Evolutionary conservation across 2,113 vertebrate species (phyloP).

Genomic region (Candoia aspera): DNA sequence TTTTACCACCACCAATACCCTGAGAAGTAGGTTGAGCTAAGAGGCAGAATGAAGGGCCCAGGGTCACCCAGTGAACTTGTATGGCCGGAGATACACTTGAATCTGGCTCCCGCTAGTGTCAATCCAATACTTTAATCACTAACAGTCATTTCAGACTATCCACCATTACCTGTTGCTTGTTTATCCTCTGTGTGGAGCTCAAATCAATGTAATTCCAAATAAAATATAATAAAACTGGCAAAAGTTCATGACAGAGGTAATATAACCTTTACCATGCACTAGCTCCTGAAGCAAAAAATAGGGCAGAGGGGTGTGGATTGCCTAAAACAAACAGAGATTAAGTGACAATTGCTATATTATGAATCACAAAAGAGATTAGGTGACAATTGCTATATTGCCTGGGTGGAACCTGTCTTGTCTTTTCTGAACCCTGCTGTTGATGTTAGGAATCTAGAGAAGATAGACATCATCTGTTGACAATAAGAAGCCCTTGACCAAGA

Average conservation of each 20-base stretch:
- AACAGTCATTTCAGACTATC: not conserved
- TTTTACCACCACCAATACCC: not conserved
- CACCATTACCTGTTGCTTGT: not conserved
- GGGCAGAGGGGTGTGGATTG: not conserved
- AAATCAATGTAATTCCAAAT: not conserved
- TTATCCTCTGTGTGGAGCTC: not conserved
- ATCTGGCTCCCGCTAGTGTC: too few relatives aligned
- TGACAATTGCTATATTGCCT: not conserved
- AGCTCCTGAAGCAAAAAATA: conserved; percentile 1
- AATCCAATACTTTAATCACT: not conserved
- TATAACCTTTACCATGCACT: not conserved
- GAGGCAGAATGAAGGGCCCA: not conserved
- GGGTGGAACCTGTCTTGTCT: not conserved
- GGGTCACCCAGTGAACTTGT: not conserved
- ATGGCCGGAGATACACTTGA: not conserved
- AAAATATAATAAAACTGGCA: not conserved
- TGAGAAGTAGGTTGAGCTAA: not conserved
- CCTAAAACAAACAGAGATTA: conserved; percentile 11
- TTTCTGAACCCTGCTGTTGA: not conserved
- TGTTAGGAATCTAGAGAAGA: not conserved
- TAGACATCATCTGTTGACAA: conserved; percentile 2
- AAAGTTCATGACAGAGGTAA: not conserved
- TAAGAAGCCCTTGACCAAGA: not conserved
- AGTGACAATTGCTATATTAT: not conserved
- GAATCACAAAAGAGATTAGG: conserved; percentile 9